A percentile compares a stretch with the other conserved stretches of the same genome.
Evolutionary conservation across 2,797 vertebrate species (phyloP).

Genomic region (Tenualosa ilisha): DNA sequence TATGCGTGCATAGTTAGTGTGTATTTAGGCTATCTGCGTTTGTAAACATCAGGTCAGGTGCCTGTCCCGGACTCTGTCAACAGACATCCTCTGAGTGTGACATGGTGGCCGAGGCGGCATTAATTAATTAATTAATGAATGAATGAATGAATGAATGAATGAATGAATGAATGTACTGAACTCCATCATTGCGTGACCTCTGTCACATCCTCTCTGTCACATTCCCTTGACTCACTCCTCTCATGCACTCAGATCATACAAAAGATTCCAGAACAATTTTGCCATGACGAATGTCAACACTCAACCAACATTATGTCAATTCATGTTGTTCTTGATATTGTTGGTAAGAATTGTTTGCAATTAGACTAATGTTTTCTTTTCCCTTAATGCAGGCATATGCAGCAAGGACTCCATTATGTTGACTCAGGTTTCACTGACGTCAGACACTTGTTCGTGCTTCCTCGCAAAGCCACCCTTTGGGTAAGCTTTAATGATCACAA

Average conservation of each 20-base stretch:
- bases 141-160: too few species aligned
- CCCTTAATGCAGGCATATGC: slow-evolving; percentile 68
- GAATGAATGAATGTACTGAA: too few species aligned
- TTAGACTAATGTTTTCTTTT: neutral
- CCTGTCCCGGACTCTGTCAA: too few species aligned
- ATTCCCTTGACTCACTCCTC: neutral
- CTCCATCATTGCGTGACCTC: too few species aligned
- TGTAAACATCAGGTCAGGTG: too few species aligned
- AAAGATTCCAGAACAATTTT: too few species aligned
- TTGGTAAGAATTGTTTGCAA: neutral
- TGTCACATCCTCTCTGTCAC: neutral
- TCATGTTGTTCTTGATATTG: neutral
- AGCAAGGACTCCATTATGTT: slow-evolving; percentile 88
- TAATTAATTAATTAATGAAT: too few species aligned
- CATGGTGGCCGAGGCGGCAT: too few species aligned
- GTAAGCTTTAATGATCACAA: slow-evolving; percentile 68
- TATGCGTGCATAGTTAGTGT: too few species aligned
- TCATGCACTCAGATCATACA: too few species aligned
- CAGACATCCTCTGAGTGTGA: too few species aligned
- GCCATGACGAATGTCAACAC: neutral
- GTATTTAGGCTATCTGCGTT: too few species aligned
- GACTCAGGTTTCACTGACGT: slow-evolving; percentile 82
- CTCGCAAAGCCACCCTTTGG: slow-evolving; percentile 86
- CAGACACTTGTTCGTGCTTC: slow-evolving; percentile 79
- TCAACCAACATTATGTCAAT: neutral